Conservation (phyloP, 53 echinoderm and acorn worm species). For the Crossaster papposus region DNA sequence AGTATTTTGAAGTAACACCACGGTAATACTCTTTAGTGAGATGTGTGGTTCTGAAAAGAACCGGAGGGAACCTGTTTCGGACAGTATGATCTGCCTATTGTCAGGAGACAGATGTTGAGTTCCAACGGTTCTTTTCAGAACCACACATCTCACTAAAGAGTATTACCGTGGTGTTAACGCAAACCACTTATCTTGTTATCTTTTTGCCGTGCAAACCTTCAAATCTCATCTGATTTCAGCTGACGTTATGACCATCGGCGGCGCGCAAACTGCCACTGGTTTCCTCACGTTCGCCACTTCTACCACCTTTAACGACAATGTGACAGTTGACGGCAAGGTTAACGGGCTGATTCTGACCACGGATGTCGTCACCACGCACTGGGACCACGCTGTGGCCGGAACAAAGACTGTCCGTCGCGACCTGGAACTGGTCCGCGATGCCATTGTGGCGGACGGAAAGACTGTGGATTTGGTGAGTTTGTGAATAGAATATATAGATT, state of each 20-base stretch:
- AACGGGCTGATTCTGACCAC: slow-evolving; percentile 62
- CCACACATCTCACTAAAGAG: too few relatives aligned
- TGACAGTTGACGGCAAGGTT: slow-evolving; percentile 57
- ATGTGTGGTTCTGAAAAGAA: too few relatives aligned
- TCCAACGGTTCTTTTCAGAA: too few relatives aligned
- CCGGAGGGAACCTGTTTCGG: too few relatives aligned
- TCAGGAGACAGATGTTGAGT: too few relatives aligned
- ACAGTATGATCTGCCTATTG: too few relatives aligned
- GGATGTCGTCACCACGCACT: slow-evolving; percentile 67
- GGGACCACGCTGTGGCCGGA: slow-evolving; percentile 40
- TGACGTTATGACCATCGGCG: slow-evolving; percentile 62
- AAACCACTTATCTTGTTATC: too few relatives aligned
- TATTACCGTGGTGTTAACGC: too few relatives aligned
- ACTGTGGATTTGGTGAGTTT: slow-evolving; percentile 65
- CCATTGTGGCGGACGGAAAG: slow-evolving; percentile 35
- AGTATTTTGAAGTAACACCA: too few relatives aligned
- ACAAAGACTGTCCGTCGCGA: slow-evolving; percentile 47
- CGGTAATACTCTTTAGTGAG: too few relatives aligned
- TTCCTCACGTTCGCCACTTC: slow-evolving; percentile 53
- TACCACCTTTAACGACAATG: slow-evolving; percentile 55
- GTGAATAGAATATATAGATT: background rate
- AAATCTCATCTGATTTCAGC: slow-evolving; percentile 54
- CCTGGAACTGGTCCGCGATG: slow-evolving; percentile 29
- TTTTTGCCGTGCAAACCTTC: too few relatives aligned
- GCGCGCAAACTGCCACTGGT: slow-evolving; percentile 57